phyloP scores from a whole-genome alignment of 2,113 vertebrate species.

The Cinclus mexicanus region DNA sequence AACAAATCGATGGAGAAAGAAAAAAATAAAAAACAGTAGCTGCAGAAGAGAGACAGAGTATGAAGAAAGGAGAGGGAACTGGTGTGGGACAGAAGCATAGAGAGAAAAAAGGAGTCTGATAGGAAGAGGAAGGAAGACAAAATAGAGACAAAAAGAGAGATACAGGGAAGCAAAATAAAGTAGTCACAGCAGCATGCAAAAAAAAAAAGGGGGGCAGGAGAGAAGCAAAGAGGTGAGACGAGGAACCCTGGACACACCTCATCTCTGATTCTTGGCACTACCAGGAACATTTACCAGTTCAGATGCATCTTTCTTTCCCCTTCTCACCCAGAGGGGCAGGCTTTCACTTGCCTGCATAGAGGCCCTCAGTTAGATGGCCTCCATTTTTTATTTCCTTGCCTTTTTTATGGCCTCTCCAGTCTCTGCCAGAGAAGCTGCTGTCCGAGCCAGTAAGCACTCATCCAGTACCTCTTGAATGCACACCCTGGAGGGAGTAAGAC shows the following conservation, averaged over 20 bases:
- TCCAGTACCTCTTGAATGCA: no score
- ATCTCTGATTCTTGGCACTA: neutral
- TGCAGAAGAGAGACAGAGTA: neutral
- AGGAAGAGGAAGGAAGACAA: neutral
- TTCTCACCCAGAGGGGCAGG: neutral
- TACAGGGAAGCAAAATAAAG: neutral
- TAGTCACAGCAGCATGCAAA: neutral
- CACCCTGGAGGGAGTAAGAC: neutral
- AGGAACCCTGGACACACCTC: neutral
- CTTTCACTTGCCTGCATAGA: neutral
- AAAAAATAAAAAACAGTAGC: neutral
- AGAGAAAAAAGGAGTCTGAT: neutral
- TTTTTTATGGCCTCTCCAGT: neutral
- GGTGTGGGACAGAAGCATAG: neutral
- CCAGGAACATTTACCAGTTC: neutral
- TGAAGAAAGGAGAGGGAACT: neutral
- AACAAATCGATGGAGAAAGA: neutral
- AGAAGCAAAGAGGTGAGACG: neutral
- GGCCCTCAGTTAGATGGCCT: neutral
- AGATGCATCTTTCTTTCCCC: neutral
- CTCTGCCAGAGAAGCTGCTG: neutral
- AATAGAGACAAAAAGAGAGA: neutral
- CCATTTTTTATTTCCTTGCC: neutral
- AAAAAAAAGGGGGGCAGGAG: neutral
- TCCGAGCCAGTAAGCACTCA: neutral